A percentile compares a stretch with the other conserved stretches of the same genome.
Evolutionary conservation across 2,888 invertebrate species (phyloP).

Genomic region (Taphrorychus bicolor): DNA sequence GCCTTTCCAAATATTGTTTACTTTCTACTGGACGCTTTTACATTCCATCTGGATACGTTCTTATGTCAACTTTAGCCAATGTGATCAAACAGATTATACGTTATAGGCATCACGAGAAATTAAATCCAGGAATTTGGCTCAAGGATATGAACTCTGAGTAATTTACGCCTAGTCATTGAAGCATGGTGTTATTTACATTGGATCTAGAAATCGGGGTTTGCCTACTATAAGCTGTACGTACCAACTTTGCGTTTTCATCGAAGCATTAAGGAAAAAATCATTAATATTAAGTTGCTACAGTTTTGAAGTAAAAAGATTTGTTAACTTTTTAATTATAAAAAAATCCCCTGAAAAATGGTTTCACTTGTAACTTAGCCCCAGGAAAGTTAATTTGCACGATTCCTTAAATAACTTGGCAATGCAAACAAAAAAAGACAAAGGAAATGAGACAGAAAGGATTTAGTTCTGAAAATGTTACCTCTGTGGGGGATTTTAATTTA

Average conservation of each 20-base stretch:
- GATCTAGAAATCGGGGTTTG: neutral
- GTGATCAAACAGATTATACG: neutral
- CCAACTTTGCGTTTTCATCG: neutral
- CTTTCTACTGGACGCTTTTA: neutral
- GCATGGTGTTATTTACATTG: neutral
- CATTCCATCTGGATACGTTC: neutral
- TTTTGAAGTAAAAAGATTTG: too few relatives aligned
- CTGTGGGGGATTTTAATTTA: too few relatives aligned
- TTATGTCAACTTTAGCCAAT: neutral
- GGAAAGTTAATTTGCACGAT: neutral
- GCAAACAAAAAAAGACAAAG: neutral
- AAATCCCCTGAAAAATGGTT: neutral
- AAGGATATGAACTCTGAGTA: neutral
- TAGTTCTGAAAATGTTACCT: too few relatives aligned
- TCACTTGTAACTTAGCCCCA: too few relatives aligned
- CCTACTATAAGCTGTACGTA: neutral
- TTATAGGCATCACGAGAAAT: neutral
- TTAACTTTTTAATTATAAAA: neutral
- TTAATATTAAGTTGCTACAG: neutral
- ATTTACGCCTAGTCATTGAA: neutral
- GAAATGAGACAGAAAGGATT: neutral
- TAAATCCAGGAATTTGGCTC: neutral
- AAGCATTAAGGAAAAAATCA: neutral
- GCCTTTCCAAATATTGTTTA: too few relatives aligned
- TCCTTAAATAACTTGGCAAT: neutral